These are phyloP conservation scores for Eupithecia exiguata DNA, from an alignment of 2,888 invertebrate genomes.

Conservation along the genomic window DNA sequence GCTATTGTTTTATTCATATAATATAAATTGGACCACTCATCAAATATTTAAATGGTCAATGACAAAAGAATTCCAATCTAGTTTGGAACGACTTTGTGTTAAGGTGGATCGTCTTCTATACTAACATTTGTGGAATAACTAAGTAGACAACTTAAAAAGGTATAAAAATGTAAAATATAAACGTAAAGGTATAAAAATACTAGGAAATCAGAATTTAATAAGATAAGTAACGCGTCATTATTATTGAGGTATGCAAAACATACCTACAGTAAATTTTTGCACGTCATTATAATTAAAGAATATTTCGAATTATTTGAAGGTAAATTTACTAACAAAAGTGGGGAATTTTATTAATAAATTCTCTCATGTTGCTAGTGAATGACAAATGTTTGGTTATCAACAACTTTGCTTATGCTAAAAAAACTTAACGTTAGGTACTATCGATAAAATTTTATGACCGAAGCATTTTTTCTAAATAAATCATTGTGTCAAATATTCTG, in stretches of 20 bases:
- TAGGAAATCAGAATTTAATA: too few relatives aligned
- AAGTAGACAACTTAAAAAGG: too few relatives aligned
- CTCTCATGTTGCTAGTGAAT: not conserved
- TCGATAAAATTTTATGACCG: conserved; percentile 5
- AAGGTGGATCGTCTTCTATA: not conserved
- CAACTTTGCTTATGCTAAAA: conserved; percentile 2
- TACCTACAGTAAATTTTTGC: too few relatives aligned
- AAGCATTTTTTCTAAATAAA: conserved; percentile 26
- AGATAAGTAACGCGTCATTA: too few relatives aligned
- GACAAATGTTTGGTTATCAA: conserved; percentile 1
- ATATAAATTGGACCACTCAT: conserved; percentile 25
- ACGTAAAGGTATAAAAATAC: too few relatives aligned
- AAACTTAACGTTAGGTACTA: not conserved
- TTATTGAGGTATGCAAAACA: too few relatives aligned
- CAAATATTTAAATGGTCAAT: conserved; percentile 29
- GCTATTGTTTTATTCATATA: conserved; percentile 28
- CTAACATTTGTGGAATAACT: not conserved
- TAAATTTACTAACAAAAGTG: not conserved
- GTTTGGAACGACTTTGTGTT: conserved; percentile 13
- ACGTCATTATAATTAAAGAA: not conserved
- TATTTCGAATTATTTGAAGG: not conserved
- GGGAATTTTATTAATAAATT: not conserved
- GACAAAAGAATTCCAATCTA: conserved; percentile 27
- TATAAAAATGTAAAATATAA: too few relatives aligned
- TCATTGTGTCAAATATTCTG: conserved; percentile 11